Evolutionary conservation across 1,140 invertebrate species (phyloP).

Genomic region (Platyscapa corneri): DNA sequence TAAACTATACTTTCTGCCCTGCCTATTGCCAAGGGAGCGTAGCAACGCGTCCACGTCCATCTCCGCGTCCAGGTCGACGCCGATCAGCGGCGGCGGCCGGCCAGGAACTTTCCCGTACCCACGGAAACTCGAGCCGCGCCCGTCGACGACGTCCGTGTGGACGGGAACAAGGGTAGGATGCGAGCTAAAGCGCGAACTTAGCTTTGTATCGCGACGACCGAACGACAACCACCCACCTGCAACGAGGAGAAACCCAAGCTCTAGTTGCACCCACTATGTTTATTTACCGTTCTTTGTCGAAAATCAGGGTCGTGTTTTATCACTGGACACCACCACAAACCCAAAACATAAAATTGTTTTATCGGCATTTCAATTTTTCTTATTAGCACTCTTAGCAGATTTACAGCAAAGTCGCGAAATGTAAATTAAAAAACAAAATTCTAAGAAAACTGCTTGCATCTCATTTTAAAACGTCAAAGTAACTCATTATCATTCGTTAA

Average conservation of each 20-base stretch:
- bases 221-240: constrained; percentile 69
- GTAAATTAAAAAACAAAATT: too few relatives aligned
- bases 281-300: background rate
- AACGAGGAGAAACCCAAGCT: constrained; percentile 73
- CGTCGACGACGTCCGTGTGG: background rate
- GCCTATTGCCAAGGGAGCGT: constrained; percentile 71
- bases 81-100: constrained; percentile 49
- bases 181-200: constrained; percentile 5
- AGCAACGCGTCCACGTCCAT: constrained; percentile 71
- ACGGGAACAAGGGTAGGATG: background rate
- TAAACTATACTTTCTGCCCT: constrained; percentile 75
- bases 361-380: too few relatives aligned
- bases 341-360: too few relatives aligned
- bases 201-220: constrained; percentile 35
- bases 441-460: too few relatives aligned
- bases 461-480: too few relatives aligned
- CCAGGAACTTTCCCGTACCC: background rate
- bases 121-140: constrained; percentile 24
- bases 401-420: too few relatives aligned
- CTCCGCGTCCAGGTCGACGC: constrained; percentile 70
- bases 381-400: too few relatives aligned
- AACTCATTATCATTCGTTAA: too few relatives aligned
- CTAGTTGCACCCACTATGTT: constrained; percentile 57
- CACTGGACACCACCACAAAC: too few relatives aligned
- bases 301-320: too few relatives aligned